phyloP scores from a whole-genome alignment of 2,888 invertebrate genomes.

The Podabrus alpinus region DNA sequence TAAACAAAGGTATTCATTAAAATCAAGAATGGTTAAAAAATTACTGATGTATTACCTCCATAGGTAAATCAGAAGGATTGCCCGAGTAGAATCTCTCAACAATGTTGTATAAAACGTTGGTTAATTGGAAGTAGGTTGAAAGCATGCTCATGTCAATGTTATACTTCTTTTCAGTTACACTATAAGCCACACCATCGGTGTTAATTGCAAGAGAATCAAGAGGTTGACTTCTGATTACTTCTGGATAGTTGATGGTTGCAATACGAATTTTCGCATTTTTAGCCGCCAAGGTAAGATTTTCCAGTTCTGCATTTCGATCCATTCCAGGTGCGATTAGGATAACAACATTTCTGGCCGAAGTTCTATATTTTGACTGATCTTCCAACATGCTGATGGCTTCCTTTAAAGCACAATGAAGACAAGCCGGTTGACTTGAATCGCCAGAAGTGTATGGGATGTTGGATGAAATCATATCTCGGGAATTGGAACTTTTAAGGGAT shows the following conservation, averaged over 20 bases:
- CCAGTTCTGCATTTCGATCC: constrained; percentile 52
- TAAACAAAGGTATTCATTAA: constrained; percentile 22
- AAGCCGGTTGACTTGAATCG: constrained; percentile 57
- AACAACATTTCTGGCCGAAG: constrained; percentile 60
- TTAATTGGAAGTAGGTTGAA: constrained; percentile 60
- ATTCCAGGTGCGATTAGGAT: constrained; percentile 63
- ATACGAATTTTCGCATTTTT: constrained; percentile 56
- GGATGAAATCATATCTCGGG: constrained; percentile 55
- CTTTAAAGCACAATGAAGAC: constrained; percentile 57
- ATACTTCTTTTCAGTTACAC: constrained; percentile 59
- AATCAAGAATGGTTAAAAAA: background rate
- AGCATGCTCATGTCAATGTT: constrained; percentile 59
- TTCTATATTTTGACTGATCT: constrained; percentile 51
- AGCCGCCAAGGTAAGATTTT: constrained; percentile 54
- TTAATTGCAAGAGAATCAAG: constrained; percentile 56
- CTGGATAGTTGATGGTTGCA: constrained; percentile 62
- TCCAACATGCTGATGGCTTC: constrained; percentile 57
- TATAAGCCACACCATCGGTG: constrained; percentile 57
- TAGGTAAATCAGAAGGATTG: constrained; percentile 53
- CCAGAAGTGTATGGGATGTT: constrained; percentile 60
- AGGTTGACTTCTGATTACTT: constrained; percentile 52
- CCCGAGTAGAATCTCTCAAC: constrained; percentile 57
- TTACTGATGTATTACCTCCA: constrained; percentile 52
- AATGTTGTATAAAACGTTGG: constrained; percentile 58
- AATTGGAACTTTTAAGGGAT: constrained; percentile 46